phyloP scores from a whole-genome alignment of 2,888 invertebrate genomes.

The Pasiphila rectangulata region DNA sequence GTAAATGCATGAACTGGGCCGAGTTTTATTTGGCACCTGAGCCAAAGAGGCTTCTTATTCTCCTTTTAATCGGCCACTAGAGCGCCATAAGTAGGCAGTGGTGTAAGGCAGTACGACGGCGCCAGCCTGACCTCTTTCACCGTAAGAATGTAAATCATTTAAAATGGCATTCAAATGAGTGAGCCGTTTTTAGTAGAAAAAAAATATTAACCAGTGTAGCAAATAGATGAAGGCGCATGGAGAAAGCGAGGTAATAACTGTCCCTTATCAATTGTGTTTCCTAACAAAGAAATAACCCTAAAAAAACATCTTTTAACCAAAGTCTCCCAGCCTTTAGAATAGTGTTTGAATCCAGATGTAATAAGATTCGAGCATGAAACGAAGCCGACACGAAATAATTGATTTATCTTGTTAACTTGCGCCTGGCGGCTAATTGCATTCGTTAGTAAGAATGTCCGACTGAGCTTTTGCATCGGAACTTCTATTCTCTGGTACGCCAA shows the following conservation, averaged over 20 bases:
- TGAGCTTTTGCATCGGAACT: no score
- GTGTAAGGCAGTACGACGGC: not conserved
- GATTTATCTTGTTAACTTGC: not conserved
- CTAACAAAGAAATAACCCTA: no score
- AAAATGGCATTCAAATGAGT: no score
- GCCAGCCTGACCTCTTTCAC: not conserved
- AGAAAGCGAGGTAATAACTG: no score
- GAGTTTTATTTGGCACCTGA: constrained; percentile 7
- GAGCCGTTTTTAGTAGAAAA: no score
- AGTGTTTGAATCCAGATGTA: not conserved
- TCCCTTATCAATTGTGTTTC: no score
- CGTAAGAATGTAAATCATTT: not conserved
- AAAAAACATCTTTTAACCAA: no score
- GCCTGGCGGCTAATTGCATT: not conserved
- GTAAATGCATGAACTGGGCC: constrained; percentile 7
- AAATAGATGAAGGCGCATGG: no score
- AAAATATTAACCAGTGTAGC: no score
- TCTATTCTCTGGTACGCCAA: no score
- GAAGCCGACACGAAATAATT: not conserved
- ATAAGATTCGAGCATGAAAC: not conserved
- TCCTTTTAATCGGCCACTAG: constrained; percentile 7
- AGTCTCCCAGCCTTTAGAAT: no score
- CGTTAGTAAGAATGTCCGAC: not conserved
- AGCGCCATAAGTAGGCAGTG: not conserved
- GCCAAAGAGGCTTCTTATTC: constrained; percentile 9